Evolutionary conservation across 2,113 vertebrate species (phyloP).

Genomic region (Chloropsis cyanopogon): DNA sequence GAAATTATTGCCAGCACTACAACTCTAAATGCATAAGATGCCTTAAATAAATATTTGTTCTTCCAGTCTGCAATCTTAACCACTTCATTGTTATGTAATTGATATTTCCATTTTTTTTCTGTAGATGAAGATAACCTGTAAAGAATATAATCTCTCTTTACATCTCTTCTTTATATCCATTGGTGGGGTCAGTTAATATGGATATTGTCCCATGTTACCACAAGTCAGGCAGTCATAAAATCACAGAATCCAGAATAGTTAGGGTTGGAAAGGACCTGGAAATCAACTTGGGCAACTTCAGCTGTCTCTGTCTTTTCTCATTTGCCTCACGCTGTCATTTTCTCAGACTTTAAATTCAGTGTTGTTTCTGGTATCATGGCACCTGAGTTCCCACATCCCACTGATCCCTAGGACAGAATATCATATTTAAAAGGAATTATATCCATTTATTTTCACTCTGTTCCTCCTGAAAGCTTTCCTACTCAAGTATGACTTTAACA

Average conservation of each 20-base stretch:
- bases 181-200: not conserved
- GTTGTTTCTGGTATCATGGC: not conserved
- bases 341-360: not conserved
- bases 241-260: not conserved
- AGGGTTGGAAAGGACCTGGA: not conserved
- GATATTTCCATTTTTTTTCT: not conserved
- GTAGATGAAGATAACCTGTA: not conserved
- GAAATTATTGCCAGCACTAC: slow-evolving; percentile 94
- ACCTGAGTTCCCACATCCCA: not conserved
- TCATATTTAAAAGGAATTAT: not conserved
- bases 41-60: slow-evolving; percentile 84
- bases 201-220: too few species aligned
- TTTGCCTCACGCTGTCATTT: not conserved
- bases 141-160: not conserved
- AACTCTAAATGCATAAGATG: slow-evolving; percentile 97
- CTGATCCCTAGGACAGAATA: not conserved
- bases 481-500: not conserved
- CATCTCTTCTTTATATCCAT: not conserved
- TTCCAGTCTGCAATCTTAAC: not conserved
- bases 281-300: not conserved
- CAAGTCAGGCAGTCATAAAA: not conserved
- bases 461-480: not conserved
- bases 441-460: not conserved
- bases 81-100: not conserved
- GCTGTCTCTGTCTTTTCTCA: not conserved